Conservation (phyloP, 2,797 vertebrate genomes). For the Mastacembelus armatus region DNA sequence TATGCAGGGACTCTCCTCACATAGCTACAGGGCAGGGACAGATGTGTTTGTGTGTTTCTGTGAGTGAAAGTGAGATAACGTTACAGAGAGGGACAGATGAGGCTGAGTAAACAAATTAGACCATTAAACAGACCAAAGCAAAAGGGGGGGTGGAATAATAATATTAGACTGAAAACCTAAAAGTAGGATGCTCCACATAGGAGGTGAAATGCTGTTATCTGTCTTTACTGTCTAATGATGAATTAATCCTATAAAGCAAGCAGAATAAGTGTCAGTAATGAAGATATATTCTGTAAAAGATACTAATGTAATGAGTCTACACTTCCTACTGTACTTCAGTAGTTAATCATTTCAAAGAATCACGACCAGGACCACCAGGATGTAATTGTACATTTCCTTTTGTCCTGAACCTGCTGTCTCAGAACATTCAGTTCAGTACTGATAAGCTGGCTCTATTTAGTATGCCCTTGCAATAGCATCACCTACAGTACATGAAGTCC, state of each 20-base stretch:
- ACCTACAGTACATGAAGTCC: too few species aligned
- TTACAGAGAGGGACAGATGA: background rate
- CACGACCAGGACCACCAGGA: background rate
- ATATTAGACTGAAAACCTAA: too few species aligned
- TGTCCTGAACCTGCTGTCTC: too few species aligned
- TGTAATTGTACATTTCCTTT: too few species aligned
- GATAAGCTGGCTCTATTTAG: too few species aligned
- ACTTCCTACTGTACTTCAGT: background rate
- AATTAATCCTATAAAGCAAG: background rate
- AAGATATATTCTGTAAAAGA: too few species aligned
- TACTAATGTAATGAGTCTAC: too few species aligned
- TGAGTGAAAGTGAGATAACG: slow-evolving; percentile 17
- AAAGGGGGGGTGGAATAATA: background rate
- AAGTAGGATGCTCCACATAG: too few species aligned
- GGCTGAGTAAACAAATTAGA: slow-evolving; percentile 9
- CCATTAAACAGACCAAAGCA: background rate
- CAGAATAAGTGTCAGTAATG: background rate
- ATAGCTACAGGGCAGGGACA: slow-evolving; percentile 44
- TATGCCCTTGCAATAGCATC: too few species aligned
- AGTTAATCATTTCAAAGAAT: background rate
- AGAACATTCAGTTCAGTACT: too few species aligned
- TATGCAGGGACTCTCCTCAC: slow-evolving; percentile 28
- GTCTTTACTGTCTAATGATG: background rate
- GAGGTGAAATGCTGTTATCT: too few species aligned
- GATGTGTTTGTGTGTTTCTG: slow-evolving; percentile 49